phyloP scores from a whole-genome alignment of 2,888 invertebrate species.

The Siphonodentalium dalli region DNA sequence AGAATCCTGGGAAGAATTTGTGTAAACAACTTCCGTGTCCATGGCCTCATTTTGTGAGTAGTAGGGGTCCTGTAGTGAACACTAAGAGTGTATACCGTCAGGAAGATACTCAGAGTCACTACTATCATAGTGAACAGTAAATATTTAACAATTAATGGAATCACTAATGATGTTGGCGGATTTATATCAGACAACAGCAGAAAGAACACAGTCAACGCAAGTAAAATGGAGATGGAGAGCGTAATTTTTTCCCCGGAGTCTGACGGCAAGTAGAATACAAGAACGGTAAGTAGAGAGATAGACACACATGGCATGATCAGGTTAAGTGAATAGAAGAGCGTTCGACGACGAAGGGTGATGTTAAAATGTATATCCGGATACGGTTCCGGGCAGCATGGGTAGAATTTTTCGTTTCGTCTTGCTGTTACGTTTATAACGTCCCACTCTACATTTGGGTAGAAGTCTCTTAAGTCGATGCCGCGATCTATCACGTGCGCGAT shows the following conservation, averaged over 20 bases:
- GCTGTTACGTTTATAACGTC: conserved; percentile 87
- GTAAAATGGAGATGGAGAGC: conserved; percentile 96
- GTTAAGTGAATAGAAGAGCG: conserved; percentile 86
- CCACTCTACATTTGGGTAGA: conserved; percentile 99
- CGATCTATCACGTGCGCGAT: conserved; percentile 37
- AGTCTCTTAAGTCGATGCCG: conserved; percentile 95
- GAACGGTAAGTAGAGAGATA: conserved; percentile 92
- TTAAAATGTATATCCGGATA: conserved; percentile 96
- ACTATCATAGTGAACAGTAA: conserved; percentile 65
- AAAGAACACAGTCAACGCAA: conserved; percentile 98
- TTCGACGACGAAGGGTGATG: conserved; percentile 92
- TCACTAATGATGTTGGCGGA: conserved; percentile 92
- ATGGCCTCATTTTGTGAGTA: conserved; percentile 97
- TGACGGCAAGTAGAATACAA: conserved; percentile 96
- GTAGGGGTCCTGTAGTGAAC: conserved; percentile 89
- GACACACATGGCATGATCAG: conserved; percentile 77
- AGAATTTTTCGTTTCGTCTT: conserved; percentile 66
- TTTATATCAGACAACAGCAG: conserved; percentile 94
- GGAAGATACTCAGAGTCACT: conserved; percentile 65
- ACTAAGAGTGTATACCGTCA: conserved; percentile 76
- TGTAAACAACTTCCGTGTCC: conserved; percentile 94
- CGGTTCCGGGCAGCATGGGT: conserved; percentile 94
- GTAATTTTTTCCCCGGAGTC: conserved; percentile 99
- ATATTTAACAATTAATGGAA: conserved; percentile 77
- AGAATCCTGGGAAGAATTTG: conserved; percentile 91